Evolutionary conservation across 1,140 invertebrate genomes (phyloP).

Genomic region (Bombus cullumanus): DNA sequence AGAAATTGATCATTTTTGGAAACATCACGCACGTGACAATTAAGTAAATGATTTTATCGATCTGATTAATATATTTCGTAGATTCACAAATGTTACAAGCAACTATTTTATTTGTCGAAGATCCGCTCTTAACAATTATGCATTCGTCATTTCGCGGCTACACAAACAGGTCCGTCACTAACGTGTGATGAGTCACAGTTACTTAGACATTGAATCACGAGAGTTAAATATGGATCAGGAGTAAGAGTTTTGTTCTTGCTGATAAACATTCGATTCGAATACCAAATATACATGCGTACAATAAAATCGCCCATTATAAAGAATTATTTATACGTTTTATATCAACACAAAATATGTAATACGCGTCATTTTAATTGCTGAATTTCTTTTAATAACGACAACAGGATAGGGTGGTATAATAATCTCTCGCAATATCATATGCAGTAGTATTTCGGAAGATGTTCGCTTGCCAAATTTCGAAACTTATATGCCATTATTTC

Average conservation of each 20-base stretch:
- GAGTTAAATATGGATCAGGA: constrained; percentile 4
- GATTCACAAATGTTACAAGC: neutral
- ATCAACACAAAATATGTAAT: neutral
- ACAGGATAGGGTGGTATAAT: neutral
- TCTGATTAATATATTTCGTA: neutral
- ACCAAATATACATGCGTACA: neutral
- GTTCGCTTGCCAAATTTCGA: constrained; percentile 21
- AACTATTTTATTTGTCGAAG: neutral
- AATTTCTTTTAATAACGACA: neutral
- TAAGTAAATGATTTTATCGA: neutral
- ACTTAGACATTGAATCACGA: neutral
- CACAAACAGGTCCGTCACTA: neutral
- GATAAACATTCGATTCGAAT: neutral
- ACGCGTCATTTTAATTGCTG: neutral
- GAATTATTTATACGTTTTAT: neutral
- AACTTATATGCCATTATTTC: neutral
- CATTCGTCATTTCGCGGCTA: neutral
- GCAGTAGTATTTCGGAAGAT: constrained; percentile 1
- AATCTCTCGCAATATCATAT: neutral
- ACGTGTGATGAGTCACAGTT: neutral
- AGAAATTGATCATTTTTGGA: neutral
- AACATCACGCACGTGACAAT: no score
- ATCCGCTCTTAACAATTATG: neutral
- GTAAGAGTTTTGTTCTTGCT: neutral
- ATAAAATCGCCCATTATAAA: neutral